Evolutionary conservation across 2,888 invertebrate genomes (phyloP), one percentile per base, ranked within the genome.

Genomic region (Acronicta aceris): DNA sequence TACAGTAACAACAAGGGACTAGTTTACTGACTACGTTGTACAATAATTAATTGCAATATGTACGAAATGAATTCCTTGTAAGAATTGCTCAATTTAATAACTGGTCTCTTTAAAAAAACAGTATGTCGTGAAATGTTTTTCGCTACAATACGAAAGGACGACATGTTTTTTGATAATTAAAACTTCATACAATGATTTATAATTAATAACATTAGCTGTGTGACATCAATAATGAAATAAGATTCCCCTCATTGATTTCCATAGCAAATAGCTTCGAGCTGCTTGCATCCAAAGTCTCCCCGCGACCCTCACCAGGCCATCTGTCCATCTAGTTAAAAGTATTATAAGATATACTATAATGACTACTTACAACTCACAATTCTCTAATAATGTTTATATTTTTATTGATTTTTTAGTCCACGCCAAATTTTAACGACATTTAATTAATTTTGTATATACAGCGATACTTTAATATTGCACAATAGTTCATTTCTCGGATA

Each of bases 391-490:
- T 56, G 46, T 65, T 49, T 15, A 41, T 47, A 59, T 53, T 71
- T 46, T 45, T 57, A 74, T 52, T 59, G 45, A 59, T 59, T 60
- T 69, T 77, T 75, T 74, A 75, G 71, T 72, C 69, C 81, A 82
- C 79, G 83, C 82, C 58, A 66, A 73, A 59, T 64, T 61, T 64
- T 52, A 63, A 59, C 48, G 56, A 61, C 59, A 65, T 59, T 42
- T 25, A 55, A 71, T 59, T 48, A 56, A 57, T 50, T 42, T 66
- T 41, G 38, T 76, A 74, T 65, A 42, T 65, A 75, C 73, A 76
- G 48, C 15, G 3, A 40, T 61, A 75, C 55, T 65, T 60, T 60
- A 61, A 65, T 36, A 61, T 54, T 61, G 59, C 61, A 68, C 68
- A 65, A 46, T 50, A 21, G 56, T 65, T 57, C 38, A 49, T 45